Evolutionary conservation across 2,888 invertebrate species (phyloP).

Genomic region (Hedya salicella): DNA sequence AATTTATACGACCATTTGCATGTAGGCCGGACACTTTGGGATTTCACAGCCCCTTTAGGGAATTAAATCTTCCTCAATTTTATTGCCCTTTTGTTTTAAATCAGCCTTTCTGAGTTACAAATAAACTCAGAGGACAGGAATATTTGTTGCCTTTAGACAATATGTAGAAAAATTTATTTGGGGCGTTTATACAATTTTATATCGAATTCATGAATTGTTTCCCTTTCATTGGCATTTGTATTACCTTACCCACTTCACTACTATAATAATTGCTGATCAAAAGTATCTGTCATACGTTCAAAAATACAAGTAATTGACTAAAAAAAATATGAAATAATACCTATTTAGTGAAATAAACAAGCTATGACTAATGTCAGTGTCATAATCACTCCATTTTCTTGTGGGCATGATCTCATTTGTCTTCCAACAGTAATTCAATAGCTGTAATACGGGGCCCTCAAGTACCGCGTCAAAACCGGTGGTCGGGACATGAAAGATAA

Average conservation of each 20-base stretch:
- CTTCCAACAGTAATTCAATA: conserved; percentile 31
- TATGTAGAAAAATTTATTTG: neutral
- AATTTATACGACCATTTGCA: conserved; percentile 49
- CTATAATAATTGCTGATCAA: no score
- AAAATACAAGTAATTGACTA: no score
- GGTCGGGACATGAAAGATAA: conserved; percentile 55
- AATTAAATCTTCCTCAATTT: conserved; percentile 45
- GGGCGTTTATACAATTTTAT: neutral
- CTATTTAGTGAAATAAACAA: neutral
- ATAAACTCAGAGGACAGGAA: conserved; percentile 11
- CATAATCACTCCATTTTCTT: neutral
- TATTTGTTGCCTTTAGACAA: neutral
- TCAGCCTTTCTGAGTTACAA: conserved; percentile 27
- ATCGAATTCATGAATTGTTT: neutral
- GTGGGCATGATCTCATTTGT: conserved; percentile 9
- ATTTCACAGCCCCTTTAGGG: conserved; percentile 46
- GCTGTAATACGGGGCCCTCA: conserved; percentile 30
- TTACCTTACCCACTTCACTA: no score
- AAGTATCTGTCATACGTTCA: no score
- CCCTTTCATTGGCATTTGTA: no score
- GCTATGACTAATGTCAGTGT: neutral
- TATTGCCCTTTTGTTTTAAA: conserved; percentile 44
- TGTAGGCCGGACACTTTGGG: conserved; percentile 45
- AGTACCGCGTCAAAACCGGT: conserved; percentile 37
- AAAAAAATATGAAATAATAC: neutral